Evolutionary conservation across 2,113 vertebrate species (phyloP).

Genomic region (Hippocampus guttulatus): DNA sequence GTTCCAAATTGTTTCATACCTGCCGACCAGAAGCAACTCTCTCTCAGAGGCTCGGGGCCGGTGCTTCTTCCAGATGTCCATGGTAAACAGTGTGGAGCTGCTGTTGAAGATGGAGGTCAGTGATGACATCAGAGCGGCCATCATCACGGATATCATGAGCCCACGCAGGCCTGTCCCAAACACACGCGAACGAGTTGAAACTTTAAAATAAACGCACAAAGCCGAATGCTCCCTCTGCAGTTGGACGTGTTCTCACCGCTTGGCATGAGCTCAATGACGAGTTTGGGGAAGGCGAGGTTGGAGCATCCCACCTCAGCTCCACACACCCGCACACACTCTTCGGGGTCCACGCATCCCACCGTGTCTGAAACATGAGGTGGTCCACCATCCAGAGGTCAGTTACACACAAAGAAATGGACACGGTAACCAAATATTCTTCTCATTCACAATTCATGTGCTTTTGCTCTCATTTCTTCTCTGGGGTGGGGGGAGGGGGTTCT

Average conservation of each 20-base stretch:
- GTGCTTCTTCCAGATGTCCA: conserved; percentile 88
- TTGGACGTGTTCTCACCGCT: conserved; percentile 66
- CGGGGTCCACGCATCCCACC: conserved; percentile 83
- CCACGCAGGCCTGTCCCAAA: conserved; percentile 78
- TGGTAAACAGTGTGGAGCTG: conserved; percentile 88
- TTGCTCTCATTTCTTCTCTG: background rate
- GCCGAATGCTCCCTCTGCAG: background rate
- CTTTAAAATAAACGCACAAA: background rate
- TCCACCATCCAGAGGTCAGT: background rate
- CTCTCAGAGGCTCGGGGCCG: conserved; percentile 72
- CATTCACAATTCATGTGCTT: conserved; percentile 19
- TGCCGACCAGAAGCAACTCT: conserved; percentile 85
- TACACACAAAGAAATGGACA: conserved; percentile 1
- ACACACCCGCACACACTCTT: conserved; percentile 80
- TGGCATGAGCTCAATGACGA: conserved; percentile 90
- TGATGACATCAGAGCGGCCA: conserved; percentile 87
- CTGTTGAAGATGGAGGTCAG: conserved; percentile 89
- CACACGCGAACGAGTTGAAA: background rate
- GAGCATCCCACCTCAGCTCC: conserved; percentile 85
- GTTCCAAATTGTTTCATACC: conserved; percentile 57
- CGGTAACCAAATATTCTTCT: conserved; percentile 13
- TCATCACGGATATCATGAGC: conserved; percentile 87
- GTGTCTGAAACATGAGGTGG: conserved; percentile 68
- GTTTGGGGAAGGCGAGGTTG: conserved; percentile 85
- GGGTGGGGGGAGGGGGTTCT: background rate